A percentile compares a stretch with the other conserved stretches of the same genome.
These are phyloP conservation scores for Pithys albifrons DNA, from an alignment of 2,113 vertebrate genomes.

Conservation along the genomic window DNA sequence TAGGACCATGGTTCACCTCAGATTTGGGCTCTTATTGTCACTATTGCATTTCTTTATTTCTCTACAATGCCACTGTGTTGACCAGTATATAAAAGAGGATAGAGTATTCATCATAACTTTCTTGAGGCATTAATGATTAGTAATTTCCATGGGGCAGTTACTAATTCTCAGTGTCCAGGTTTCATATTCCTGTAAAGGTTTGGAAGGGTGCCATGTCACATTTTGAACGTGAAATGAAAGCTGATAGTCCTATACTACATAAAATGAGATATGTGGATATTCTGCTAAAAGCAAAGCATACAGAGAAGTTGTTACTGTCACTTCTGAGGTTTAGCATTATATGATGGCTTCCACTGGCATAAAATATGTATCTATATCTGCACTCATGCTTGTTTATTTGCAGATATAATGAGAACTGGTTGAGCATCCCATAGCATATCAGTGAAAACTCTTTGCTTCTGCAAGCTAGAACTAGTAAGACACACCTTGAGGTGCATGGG, in stretches of 20 bases:
- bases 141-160: not conserved
- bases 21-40: not conserved
- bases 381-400: not conserved
- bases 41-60: not conserved
- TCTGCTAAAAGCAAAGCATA: not conserved
- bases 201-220: not conserved
- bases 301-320: not conserved
- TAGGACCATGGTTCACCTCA: not conserved
- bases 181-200: not conserved
- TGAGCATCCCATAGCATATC: conserved; percentile 48
- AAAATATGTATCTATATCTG: not conserved
- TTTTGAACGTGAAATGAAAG: not conserved
- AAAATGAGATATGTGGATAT: not conserved
- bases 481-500: conserved; percentile 57
- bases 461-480: conserved; percentile 54
- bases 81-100: not conserved
- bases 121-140: not conserved
- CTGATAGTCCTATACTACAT: not conserved
- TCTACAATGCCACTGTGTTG: not conserved
- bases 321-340: not conserved
- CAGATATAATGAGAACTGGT: conserved; percentile 38
- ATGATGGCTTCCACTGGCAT: not conserved
- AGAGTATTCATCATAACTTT: not conserved
- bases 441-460: conserved; percentile 34
- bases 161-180: not conserved